Conservation (phyloP, 1,140 invertebrate genomes). For the Drosophila nikananu region DNA sequence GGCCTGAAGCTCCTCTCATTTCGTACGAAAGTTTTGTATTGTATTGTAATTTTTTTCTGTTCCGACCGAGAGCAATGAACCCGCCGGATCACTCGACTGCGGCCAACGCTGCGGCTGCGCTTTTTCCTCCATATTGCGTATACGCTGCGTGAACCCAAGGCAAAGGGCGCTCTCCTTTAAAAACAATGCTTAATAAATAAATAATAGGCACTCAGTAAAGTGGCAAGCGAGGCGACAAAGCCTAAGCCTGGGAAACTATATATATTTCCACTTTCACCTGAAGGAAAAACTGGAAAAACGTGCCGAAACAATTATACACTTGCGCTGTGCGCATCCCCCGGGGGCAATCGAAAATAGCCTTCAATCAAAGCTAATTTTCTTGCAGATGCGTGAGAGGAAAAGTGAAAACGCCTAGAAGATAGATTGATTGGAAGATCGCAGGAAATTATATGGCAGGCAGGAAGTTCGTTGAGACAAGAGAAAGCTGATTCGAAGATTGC, state of each 20-base stretch:
- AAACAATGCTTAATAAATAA: constrained; percentile 35
- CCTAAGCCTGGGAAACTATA: constrained; percentile 50
- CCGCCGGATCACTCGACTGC: not conserved
- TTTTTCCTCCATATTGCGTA: constrained; percentile 53
- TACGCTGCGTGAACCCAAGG: constrained; percentile 54
- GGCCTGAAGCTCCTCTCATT: constrained; percentile 56
- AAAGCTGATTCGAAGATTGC: constrained; percentile 13
- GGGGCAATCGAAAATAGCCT: constrained; percentile 23
- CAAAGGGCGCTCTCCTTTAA: constrained; percentile 43
- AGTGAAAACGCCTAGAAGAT: constrained; percentile 46
- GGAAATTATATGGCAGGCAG: constrained; percentile 35
- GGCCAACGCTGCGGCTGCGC: constrained; percentile 38
- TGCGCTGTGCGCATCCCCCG: constrained; percentile 28
- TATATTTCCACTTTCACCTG: constrained; percentile 65
- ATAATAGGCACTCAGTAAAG: constrained; percentile 23
- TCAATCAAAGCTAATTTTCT: constrained; percentile 33
- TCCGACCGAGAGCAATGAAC: constrained; percentile 56
- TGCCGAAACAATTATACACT: constrained; percentile 47
- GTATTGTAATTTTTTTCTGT: constrained; percentile 22
- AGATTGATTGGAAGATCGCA: constrained; percentile 33
- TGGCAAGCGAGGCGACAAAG: constrained; percentile 21
- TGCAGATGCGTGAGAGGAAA: constrained; percentile 26
- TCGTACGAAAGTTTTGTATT: constrained; percentile 59
- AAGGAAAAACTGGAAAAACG: constrained; percentile 39
- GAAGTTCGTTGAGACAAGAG: constrained; percentile 22